Evolutionary conservation across 1,140 invertebrate species (phyloP).

Genomic region (Cecropterus lyciades): DNA sequence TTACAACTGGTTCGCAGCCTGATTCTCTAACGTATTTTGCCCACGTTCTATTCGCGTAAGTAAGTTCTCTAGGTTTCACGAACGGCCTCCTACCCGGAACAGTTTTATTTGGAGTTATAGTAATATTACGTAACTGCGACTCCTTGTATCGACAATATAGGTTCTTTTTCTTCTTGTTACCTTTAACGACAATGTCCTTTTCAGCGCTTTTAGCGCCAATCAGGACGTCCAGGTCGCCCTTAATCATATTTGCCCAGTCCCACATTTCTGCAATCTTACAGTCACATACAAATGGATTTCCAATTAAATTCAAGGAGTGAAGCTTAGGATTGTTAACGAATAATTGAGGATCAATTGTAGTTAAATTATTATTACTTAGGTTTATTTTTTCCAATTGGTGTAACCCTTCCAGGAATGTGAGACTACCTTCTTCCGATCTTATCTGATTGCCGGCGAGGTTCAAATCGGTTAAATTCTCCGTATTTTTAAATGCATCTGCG

Average conservation of each 20-base stretch:
- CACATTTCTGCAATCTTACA: slow-evolving; percentile 89
- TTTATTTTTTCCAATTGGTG: slow-evolving; percentile 86
- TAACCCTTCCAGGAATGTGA: slow-evolving; percentile 86
- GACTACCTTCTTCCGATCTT: slow-evolving; percentile 73
- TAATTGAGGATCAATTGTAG: slow-evolving; percentile 84
- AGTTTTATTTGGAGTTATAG: slow-evolving; percentile 78
- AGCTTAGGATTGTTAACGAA: slow-evolving; percentile 85
- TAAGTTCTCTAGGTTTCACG: slow-evolving; percentile 84
- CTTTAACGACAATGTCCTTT: slow-evolving; percentile 85
- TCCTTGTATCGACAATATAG: slow-evolving; percentile 88
- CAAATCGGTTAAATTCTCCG: slow-evolving; percentile 86
- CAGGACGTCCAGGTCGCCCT: slow-evolving; percentile 87
- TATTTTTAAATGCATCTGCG: slow-evolving; percentile 86
- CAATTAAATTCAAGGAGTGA: slow-evolving; percentile 86
- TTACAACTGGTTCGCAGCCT: slow-evolving; percentile 85
- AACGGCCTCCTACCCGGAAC: slow-evolving; percentile 84
- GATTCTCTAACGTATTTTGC: slow-evolving; percentile 89
- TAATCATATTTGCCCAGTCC: slow-evolving; percentile 88
- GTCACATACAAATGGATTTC: slow-evolving; percentile 89
- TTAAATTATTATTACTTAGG: slow-evolving; percentile 87
- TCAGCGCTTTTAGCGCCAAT: slow-evolving; percentile 87
- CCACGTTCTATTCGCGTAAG: slow-evolving; percentile 87
- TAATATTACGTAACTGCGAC: slow-evolving; percentile 82
- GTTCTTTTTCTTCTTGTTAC: slow-evolving; percentile 86
- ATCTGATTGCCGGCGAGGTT: slow-evolving; percentile 87